These are phyloP conservation scores for Fukomys damarensis DNA, from an alignment of 2,113 vertebrate species.

Conservation along the genomic window DNA sequence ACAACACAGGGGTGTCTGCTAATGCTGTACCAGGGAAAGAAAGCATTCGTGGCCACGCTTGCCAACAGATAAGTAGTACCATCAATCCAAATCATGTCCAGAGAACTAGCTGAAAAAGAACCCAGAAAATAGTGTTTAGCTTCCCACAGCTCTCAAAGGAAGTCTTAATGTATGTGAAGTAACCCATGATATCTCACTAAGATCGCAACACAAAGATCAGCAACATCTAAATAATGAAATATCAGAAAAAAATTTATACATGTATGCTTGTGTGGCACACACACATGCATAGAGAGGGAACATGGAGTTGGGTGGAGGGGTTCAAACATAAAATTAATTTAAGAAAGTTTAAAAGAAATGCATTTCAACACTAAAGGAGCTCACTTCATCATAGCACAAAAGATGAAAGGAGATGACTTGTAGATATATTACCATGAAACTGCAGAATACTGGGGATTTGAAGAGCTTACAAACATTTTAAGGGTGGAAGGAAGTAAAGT, in stretches of 20 bases:
- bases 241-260: neutral
- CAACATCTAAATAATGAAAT: conserved; percentile 4
- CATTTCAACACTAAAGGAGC: neutral
- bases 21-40: neutral
- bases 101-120: neutral
- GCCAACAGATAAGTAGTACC: neutral
- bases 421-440: neutral
- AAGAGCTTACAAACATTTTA: neutral
- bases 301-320: neutral
- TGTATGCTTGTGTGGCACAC: neutral
- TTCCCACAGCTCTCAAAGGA: neutral
- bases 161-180: neutral
- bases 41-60: neutral
- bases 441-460: neutral
- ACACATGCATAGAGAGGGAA: neutral
- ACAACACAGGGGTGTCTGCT: neutral
- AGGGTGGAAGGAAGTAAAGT: neutral
- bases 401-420: neutral
- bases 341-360: neutral
- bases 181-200: neutral
- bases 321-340: neutral
- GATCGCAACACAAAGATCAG: neutral
- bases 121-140: neutral
- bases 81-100: neutral
- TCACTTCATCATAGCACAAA: neutral